Evolutionary conservation across 2,113 vertebrate species (phyloP).

Genomic region (Oxyruncus cristatus): DNA sequence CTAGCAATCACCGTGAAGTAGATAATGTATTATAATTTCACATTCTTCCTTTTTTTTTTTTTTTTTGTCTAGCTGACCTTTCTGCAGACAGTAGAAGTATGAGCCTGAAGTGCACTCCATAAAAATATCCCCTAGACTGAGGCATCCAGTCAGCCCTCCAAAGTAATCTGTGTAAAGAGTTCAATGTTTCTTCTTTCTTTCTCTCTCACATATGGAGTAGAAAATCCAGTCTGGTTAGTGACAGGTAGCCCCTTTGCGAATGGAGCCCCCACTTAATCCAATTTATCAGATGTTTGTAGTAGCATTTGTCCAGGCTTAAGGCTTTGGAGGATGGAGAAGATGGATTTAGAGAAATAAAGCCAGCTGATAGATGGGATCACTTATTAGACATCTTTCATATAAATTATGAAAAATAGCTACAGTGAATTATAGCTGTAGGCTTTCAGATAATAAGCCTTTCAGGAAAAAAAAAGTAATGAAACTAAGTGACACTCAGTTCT

Average conservation of each 20-base stretch:
- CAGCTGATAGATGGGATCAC: conserved; percentile 11
- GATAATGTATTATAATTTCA: neutral
- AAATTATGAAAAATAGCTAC: conserved; percentile 39
- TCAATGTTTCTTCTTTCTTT: neutral
- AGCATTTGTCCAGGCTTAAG: neutral
- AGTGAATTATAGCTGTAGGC: conserved; percentile 28
- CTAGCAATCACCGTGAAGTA: neutral
- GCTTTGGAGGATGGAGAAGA: conserved; percentile 15
- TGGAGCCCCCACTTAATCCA: neutral
- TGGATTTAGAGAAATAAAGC: conserved; percentile 22
- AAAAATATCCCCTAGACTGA: neutral
- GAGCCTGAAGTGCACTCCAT: neutral
- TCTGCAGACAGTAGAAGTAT: neutral
- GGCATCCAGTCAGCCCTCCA: neutral
- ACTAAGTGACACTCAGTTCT: neutral
- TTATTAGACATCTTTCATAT: conserved; percentile 35
- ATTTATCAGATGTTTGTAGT: neutral
- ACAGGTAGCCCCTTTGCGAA: neutral
- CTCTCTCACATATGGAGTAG: neutral
- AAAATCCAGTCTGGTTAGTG: neutral
- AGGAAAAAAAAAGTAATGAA: conserved; percentile 18
- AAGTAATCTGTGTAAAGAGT: neutral
- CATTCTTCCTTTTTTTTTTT: neutral
- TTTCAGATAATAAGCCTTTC: conserved; percentile 51
- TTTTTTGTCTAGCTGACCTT: neutral